Evolutionary conservation across 2,113 vertebrate genomes (phyloP).

Genomic region (Barnardius zonarius): DNA sequence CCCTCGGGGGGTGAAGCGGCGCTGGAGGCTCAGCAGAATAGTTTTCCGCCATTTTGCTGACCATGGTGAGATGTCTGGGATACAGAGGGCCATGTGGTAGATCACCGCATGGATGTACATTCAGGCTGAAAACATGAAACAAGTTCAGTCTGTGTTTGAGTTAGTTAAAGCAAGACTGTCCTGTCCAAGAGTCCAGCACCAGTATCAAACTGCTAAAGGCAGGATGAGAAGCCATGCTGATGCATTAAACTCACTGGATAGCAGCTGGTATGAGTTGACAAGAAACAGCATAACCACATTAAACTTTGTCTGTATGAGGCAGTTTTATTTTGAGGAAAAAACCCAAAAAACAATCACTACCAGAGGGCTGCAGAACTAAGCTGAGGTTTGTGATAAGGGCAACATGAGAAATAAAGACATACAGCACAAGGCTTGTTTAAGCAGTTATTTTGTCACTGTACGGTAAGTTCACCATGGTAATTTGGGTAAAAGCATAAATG

Average conservation of each 20-base stretch:
- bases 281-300: not conserved
- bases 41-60: slow-evolving; percentile 93
- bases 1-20: slow-evolving; percentile 85
- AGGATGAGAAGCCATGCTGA: not conserved
- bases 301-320: not conserved
- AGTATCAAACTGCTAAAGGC: not conserved
- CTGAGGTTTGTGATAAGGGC: not conserved
- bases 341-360: not conserved
- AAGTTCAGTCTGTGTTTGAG: not conserved
- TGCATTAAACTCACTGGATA: not conserved
- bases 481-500: slow-evolving; percentile 1
- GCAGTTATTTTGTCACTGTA: not conserved
- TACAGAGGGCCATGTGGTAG: slow-evolving; percentile 92
- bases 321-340: not conserved
- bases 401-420: slow-evolving; percentile 55
- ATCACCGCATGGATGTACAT: not conserved
- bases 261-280: not conserved
- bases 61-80: slow-evolving; percentile 88
- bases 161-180: not conserved
- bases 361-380: not conserved
- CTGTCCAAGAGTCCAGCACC: not conserved
- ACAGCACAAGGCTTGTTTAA: not conserved
- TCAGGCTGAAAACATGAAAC: not conserved
- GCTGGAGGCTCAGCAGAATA: slow-evolving; percentile 92
- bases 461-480: not conserved